These are phyloP conservation scores for Brachypteracias leptosomus DNA, from an alignment of 2,113 vertebrate species.

Conservation along the genomic window DNA sequence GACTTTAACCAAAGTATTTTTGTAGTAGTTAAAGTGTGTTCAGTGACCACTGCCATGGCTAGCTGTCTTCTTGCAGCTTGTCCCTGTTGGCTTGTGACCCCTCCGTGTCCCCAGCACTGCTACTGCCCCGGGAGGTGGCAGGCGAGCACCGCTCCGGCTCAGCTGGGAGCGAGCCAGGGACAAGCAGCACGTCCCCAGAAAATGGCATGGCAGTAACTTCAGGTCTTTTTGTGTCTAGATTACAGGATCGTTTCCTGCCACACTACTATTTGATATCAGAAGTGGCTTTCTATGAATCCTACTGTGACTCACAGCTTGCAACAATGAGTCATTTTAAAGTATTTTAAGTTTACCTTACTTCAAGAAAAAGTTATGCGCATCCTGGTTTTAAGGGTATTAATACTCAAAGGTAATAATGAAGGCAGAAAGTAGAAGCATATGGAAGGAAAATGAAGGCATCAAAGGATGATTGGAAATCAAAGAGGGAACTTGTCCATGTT, in stretches of 20 bases:
- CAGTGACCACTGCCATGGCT: rapidly evolving
- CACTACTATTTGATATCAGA: neutral
- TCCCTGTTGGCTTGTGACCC: rapidly evolving
- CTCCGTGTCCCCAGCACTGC: neutral
- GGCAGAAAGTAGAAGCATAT: neutral
- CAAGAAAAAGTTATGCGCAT: rapidly evolving
- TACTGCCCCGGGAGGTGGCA: constrained; percentile 72
- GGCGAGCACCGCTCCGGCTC: neutral
- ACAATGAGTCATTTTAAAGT: neutral
- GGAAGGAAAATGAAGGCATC: neutral
- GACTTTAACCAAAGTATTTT: neutral
- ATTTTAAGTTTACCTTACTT: neutral
- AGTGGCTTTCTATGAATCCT: neutral
- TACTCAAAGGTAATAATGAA: neutral
- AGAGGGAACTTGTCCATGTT: neutral
- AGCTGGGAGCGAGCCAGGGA: neutral
- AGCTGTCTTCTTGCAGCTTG: rapidly evolving
- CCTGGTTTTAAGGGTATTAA: neutral
- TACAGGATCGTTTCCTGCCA: neutral
- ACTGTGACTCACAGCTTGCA: neutral
- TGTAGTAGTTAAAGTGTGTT: neutral
- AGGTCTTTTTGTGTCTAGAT: neutral
- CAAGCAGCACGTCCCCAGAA: neutral
- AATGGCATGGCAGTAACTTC: neutral
- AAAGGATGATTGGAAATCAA: neutral